Base-by-base conservation (phyloP, 2,113 vertebrate genomes). In the Typhlomys cinereus region DNA sequence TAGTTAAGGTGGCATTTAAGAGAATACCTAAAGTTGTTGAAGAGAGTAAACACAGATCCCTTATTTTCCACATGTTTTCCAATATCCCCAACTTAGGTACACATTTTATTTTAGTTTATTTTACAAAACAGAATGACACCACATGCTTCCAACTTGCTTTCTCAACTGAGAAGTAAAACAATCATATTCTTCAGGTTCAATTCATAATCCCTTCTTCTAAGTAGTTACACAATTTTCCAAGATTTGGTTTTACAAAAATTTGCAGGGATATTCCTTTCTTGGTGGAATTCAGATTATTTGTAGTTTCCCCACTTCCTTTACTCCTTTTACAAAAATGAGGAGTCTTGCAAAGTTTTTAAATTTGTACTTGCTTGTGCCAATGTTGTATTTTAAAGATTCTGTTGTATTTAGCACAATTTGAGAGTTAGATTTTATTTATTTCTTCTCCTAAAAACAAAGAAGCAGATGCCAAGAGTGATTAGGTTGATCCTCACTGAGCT, bases 361-460 rank as follows among this genome's bases (percentile, higher is more conserved):
- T 74, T 92, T 80, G 44, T 89, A n/a, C n/a, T 88, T 88, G 21
- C 62, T 93, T 11, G 59, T 57, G 46, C 2, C 34, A 74, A 95
- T 83, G 23, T 70, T 80, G 64, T 62, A 82, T 8, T 62, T 91
- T 78, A 70, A 96, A 75, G 41, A 92, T 84, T 73, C 14, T 29
- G 13, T 92, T 93, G 88, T 73, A 95, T 61, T 90, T 10, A 69
- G 23, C 18, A 74, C 23, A 85, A 54, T 25, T 50, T 21, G n/a
- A 90, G 29, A 76, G 6, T 67, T 82, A 66, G 62, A 44, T 46
- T 62, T 92, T 85, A 50, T 48, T 80, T n/a, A 54, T 82, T 46
- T 29, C 2, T 92, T 71, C 82, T 25, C 48, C 66, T 18, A 78
- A 29, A 69, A 88, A 34, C n/a, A 93, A 92, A 81, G 64, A 67